phyloP scores from a whole-genome alignment of 2,888 invertebrate genomes.

The Lottia gigantea region DNA sequence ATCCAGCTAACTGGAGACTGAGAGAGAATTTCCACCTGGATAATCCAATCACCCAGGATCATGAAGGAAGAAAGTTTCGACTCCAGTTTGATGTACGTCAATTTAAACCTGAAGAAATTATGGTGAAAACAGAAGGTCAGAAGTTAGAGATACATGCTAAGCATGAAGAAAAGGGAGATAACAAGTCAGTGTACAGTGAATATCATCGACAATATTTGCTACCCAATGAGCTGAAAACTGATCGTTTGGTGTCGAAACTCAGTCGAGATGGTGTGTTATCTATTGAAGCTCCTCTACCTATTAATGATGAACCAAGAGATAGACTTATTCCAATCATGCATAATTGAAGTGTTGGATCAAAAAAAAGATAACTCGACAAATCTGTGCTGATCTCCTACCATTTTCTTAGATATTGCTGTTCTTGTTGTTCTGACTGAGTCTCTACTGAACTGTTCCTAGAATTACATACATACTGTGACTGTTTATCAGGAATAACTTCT shows the following conservation, averaged over 20 bases:
- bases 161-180: conserved; percentile 97
- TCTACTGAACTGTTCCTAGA: no score
- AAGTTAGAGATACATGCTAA: conserved; percentile 93
- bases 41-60: conserved; percentile 49
- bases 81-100: conserved; percentile 97
- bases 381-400: no score
- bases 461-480: no score
- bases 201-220: conserved; percentile 97
- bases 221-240: conserved; percentile 94
- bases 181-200: conserved; percentile 96
- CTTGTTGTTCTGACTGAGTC: no score
- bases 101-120: conserved; percentile 95
- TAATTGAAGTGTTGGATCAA: conserved; percentile 25
- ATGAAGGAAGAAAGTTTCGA: conserved; percentile 89
- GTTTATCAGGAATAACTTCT: no score
- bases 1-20: conserved; percentile 40
- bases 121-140: conserved; percentile 98
- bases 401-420: no score
- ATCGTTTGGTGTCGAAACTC: conserved; percentile 93
- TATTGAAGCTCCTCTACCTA: conserved; percentile 95
- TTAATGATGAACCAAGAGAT: conserved; percentile 77
- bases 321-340: conserved; percentile 81
- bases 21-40: conserved; percentile 53
- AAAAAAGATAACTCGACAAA: no score
- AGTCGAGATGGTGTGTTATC: conserved; percentile 96